A percentile compares a stretch with the other conserved stretches of the same genome.
phyloP scores from a whole-genome alignment of 1,140 invertebrate species.

The Drosophila murphyi region DNA sequence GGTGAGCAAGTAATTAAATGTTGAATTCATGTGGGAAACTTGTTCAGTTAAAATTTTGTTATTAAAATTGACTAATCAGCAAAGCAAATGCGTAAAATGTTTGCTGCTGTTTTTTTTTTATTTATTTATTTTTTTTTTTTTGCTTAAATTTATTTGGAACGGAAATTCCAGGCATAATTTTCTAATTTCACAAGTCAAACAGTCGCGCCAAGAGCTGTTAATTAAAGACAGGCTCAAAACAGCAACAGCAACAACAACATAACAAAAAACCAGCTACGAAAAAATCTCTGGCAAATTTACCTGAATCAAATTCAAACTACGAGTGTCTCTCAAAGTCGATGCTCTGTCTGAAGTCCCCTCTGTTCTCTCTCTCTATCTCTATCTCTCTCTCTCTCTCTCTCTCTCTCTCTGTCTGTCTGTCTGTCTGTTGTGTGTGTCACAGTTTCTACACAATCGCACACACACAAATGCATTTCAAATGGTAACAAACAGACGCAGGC shows the following conservation, averaged over 20 bases:
- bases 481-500: constrained; percentile 61
- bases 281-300: constrained; percentile 40
- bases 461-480: constrained; percentile 30
- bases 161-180: constrained; percentile 81
- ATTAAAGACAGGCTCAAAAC: constrained; percentile 53
- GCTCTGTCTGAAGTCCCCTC: constrained; percentile 1
- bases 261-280: constrained; percentile 15
- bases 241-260: constrained; percentile 6
- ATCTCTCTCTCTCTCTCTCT: constrained; percentile 5
- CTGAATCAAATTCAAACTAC: constrained; percentile 45
- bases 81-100: constrained; percentile 52
- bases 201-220: constrained; percentile 59
- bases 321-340: constrained; percentile 27
- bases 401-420: background rate
- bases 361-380: constrained; percentile 19
- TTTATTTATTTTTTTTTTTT: background rate
- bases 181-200: constrained; percentile 72
- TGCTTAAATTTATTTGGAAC: constrained; percentile 39
- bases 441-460: constrained; percentile 10
- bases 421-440: too few relatives aligned
- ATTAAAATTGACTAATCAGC: constrained; percentile 55
- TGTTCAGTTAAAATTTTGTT: background rate
- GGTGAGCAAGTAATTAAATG: constrained; percentile 6
- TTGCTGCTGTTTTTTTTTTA: constrained; percentile 33
- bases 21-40: constrained; percentile 5